phyloP scores from a whole-genome alignment of 2,888 invertebrate genomes.

The Apantesis nais region DNA sequence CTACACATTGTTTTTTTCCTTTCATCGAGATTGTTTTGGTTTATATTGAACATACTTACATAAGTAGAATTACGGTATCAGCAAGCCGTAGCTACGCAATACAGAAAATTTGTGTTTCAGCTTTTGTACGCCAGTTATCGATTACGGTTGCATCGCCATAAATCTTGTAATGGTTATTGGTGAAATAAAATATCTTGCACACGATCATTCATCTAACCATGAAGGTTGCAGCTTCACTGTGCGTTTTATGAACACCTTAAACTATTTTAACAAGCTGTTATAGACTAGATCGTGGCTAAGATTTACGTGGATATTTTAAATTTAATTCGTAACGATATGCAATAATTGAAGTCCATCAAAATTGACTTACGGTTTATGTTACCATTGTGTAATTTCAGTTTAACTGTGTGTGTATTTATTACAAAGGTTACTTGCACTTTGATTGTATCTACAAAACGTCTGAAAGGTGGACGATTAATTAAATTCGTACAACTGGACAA shows the following conservation, averaged over 20 bases:
- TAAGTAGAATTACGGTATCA: constrained; percentile 23
- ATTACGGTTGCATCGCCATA: constrained; percentile 61
- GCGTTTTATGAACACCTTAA: constrained; percentile 22
- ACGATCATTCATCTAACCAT: constrained; percentile 46
- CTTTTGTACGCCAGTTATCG: constrained; percentile 49
- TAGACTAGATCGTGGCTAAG: constrained; percentile 6
- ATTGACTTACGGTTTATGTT: constrained; percentile 7
- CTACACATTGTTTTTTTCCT: background rate
- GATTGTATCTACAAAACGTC: background rate
- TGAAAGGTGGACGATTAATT: background rate
- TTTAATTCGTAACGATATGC: constrained; percentile 11
- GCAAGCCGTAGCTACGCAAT: constrained; percentile 19
- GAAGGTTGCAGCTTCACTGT: constrained; percentile 39
- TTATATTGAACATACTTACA: constrained; percentile 12
- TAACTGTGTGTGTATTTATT: constrained; percentile 7
- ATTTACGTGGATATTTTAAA: constrained; percentile 2
- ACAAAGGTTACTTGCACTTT: background rate
- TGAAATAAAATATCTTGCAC: constrained; percentile 58
- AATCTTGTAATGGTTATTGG: constrained; percentile 63
- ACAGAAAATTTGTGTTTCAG: constrained; percentile 34
- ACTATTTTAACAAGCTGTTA: constrained; percentile 5
- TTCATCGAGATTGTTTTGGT: background rate
- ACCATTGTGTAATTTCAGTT: constrained; percentile 18
- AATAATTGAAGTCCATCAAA: constrained; percentile 14
- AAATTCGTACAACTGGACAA: background rate